Percentiles rank a stretch among this genome's conserved stretches.
Evolutionary conservation across 2,113 vertebrate genomes (phyloP).

Genomic region (Ancistrus triradiatus): DNA sequence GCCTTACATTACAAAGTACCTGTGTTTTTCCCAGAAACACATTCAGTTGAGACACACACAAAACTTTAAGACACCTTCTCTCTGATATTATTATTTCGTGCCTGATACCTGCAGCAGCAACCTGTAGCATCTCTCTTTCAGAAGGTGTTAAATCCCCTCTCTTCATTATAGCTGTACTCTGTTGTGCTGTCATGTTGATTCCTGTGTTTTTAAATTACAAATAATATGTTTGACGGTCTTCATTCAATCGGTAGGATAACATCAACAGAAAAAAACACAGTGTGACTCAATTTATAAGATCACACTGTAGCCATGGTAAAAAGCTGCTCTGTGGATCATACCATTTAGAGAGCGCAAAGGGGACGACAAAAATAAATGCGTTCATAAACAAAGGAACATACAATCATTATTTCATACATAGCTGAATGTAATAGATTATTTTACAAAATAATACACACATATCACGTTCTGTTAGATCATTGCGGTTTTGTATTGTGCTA

Average conservation of each 20-base stretch:
- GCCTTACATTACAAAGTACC: too few relatives aligned
- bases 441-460: background rate
- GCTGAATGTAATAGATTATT: too few relatives aligned
- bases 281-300: constrained; percentile 18
- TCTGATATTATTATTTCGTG: too few relatives aligned
- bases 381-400: too few relatives aligned
- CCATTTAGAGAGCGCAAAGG: constrained; percentile 21
- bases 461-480: background rate
- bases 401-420: too few relatives aligned
- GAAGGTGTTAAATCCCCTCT: constrained; percentile 72
- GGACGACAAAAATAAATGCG: background rate
- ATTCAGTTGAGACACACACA: too few relatives aligned
- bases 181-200: background rate
- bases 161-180: constrained; percentile 64
- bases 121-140: constrained; percentile 74
- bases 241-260: too few relatives aligned
- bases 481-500: too few relatives aligned
- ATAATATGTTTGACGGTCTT: too few relatives aligned
- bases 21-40: too few relatives aligned
- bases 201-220: background rate
- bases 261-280: too few relatives aligned
- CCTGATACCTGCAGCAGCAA: constrained; percentile 61
- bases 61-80: too few relatives aligned
- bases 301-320: background rate
- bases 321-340: constrained; percentile 37